Evolutionary conservation across 2,888 invertebrate species (phyloP).

Genomic region (Andrena praecox): DNA sequence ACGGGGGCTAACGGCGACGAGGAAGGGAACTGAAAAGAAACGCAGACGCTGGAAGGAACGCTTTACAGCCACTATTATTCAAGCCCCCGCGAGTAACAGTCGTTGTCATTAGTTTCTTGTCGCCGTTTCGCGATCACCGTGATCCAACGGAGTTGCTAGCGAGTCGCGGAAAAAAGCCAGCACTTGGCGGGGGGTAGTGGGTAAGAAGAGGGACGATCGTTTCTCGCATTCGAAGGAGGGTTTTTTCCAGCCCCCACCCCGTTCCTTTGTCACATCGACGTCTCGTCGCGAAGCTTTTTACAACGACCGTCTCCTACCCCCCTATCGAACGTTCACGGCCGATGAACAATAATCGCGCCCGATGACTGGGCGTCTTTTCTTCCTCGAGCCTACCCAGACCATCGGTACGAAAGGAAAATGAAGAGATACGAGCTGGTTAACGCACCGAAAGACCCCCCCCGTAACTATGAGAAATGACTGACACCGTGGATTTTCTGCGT

Average conservation of each 20-base stretch:
- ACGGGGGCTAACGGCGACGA: conserved; percentile 5
- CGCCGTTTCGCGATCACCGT: conserved; percentile 60
- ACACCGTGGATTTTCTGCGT: too few species aligned
- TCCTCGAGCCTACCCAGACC: conserved; percentile 19
- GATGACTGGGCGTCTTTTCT: conserved; percentile 44
- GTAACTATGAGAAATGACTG: too few species aligned
- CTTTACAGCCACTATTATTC: conserved; percentile 62
- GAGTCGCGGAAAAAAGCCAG: not conserved
- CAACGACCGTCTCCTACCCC: not conserved
- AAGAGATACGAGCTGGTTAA: not conserved
- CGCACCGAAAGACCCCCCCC: too few species aligned
- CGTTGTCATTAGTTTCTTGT: conserved; percentile 58
- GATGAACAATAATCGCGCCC: conserved; percentile 66
- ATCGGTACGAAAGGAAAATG: not conserved
- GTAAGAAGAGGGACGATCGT: conserved; percentile 23
- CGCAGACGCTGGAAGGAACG: conserved; percentile 36
- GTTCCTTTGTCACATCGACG: conserved; percentile 53
- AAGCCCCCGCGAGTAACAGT: conserved; percentile 35
- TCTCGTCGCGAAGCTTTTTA: conserved; percentile 38
- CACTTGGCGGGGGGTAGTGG: not conserved
- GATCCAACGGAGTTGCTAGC: conserved; percentile 29
- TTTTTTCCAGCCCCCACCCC: conserved; percentile 50
- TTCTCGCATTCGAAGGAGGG: conserved; percentile 42
- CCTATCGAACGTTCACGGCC: conserved; percentile 67
- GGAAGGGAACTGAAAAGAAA: conserved; percentile 23